A percentile compares a stretch with the other conserved stretches of the same genome.
phyloP scores from a whole-genome alignment of 1,140 invertebrate genomes.

The Chionoecetes opilio region DNA sequence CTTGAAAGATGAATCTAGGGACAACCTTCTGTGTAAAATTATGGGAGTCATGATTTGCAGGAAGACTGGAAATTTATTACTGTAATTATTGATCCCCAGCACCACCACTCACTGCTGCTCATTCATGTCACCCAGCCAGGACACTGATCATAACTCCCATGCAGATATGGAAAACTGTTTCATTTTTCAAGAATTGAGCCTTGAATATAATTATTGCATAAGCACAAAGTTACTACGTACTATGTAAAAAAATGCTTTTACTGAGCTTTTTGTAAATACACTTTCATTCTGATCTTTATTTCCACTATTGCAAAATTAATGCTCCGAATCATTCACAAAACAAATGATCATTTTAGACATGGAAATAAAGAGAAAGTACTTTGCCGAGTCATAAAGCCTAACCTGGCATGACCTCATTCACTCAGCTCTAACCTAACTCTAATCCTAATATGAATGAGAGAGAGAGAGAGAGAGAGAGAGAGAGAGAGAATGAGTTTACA shows the following conservation, averaged over 20 bases:
- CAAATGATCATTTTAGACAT: background rate
- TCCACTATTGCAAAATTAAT: background rate
- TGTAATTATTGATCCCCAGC: too few species aligned
- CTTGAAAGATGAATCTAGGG: too few species aligned
- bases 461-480: constrained; percentile 22
- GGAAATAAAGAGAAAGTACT: background rate
- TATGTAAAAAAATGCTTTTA: background rate
- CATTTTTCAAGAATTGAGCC: too few species aligned
- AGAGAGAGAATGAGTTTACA: constrained; percentile 1
- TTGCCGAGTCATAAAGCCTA: background rate
- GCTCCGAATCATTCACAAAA: background rate
- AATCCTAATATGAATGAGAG: background rate
- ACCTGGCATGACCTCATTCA: background rate
- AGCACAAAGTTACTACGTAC: background rate
- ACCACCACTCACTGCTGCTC: too few species aligned
- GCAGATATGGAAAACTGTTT: too few species aligned
- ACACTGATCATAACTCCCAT: too few species aligned
- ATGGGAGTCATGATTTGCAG: too few species aligned
- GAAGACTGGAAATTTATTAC: too few species aligned
- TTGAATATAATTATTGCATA: background rate
- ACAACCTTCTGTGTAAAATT: too few species aligned
- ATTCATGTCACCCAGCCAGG: too few species aligned
- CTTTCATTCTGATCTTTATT: background rate
- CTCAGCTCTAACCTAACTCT: background rate
- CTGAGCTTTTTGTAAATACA: background rate